Evolutionary conservation across 2,888 invertebrate species (phyloP), one percentile per base, ranked within the genome.

Genomic region (Ceramica pisi): DNA sequence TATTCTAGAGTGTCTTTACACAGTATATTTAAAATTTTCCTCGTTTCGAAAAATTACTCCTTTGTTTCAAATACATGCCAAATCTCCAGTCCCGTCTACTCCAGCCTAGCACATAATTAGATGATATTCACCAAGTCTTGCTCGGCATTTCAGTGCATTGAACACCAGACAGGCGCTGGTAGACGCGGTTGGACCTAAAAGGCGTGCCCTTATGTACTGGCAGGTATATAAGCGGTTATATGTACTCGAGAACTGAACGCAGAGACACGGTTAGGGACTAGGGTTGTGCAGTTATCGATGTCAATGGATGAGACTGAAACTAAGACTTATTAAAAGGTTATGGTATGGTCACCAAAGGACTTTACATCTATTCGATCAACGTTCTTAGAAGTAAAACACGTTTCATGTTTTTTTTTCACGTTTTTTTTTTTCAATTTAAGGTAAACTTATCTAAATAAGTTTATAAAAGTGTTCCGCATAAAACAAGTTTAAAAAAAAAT

Each of bases 201-300:
- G 93, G 92, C 92, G 86, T 84, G 87, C 89, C 89, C 89, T 89
- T 92, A 94, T 94, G 83, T 94, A 94, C 93, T 83, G 77, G 64
- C 80, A 66, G 69, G 88, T 90, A 93, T 86, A 93, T 93, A 92
- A 86, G 80, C 83, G 71, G 83, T n/a, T 89, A 91, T 91, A 91
- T 91, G 85, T 92, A 91, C 89, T 83, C 81, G 86, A 59, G 38
- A 67, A 88, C 89, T 87, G 90, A 92, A 90, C 89, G 85, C 83
- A 90, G 90, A 91, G 86, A 88, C 88, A 88, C 84, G 87, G 80
- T 4, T 80, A 91, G 90, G 68, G 87, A 80, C 4, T 80, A 91
- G 90, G 68, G 89, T 51, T 83, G 87, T 26, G 82, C 10, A 51
- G 14, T 83, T 63, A 10, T 62, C 65, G 67, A 71, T 81, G 64